Evolutionary conservation across 1,140 invertebrate genomes (phyloP), one percentile per base, ranked within the genome.

Genomic region (Ctenoplectra terminalis): DNA sequence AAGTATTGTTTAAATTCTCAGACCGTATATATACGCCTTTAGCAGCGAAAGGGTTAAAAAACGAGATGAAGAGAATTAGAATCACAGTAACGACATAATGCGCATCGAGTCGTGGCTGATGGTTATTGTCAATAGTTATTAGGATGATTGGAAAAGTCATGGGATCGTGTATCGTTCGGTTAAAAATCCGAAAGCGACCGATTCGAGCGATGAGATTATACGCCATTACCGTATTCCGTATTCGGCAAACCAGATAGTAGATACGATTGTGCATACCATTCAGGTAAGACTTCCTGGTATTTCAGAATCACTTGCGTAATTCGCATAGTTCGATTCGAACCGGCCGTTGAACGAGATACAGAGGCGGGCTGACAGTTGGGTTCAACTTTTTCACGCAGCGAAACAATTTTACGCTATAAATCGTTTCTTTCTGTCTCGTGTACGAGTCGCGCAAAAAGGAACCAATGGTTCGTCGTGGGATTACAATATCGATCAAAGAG

Each of bases 201-300:
- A 79, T 69, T 31, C 52, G 34, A 31, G 40, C 74, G 61, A 77
- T 69, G 61, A 79, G 76, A 79, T 79, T 79, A 61, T 40, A 61
- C 67, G 43, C 64, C 40, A 71, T 79, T 79, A 71, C 56, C 67
- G 56, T n/a, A 79, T 60, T 71, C 76, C 76, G 40, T 79, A 79
- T 79, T 71, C 76, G 76, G 76, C n/a, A 61, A 79, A 79, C 66
- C 40, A 71, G 76, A 71, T 79, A 77, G 67, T 34, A 63, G 50
- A 77, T 61, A 82, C 74, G 66, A 74, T 54, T 46, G 69, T 81
- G 78, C 70, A 81, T 81, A 81, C 78, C 78, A 71, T 74, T 81
- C 70, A 26, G 43, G 69, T 78, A 82, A 82, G 63, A 84, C 79
- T 84, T 84, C 82, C 82, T 84, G 78, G 69, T 82, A 72, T 69